A percentile compares a stretch with the other conserved stretches of the same genome.
Conservation (phyloP, 2,113 vertebrate genomes). For the Strix uralensis region DNA sequence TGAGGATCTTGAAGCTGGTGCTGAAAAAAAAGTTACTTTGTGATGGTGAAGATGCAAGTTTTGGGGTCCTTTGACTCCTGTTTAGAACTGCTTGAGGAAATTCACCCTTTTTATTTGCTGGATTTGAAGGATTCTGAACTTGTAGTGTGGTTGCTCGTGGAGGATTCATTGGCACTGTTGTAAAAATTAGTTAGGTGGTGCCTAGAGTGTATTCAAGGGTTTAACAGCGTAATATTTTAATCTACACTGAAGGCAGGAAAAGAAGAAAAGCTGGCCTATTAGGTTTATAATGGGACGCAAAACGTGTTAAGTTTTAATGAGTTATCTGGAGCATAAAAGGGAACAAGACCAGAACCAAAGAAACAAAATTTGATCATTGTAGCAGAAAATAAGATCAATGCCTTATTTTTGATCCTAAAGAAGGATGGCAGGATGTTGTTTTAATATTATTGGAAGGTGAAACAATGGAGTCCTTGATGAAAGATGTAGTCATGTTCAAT, state of each 20-base stretch:
- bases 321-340: background rate
- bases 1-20: background rate
- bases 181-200: background rate
- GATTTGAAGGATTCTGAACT: background rate
- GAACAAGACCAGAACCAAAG: background rate
- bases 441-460: background rate
- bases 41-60: background rate
- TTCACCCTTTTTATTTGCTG: background rate
- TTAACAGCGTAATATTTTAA: background rate
- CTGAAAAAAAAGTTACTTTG: background rate
- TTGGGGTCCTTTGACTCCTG: background rate
- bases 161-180: background rate
- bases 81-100: background rate
- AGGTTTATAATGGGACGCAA: background rate
- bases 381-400: background rate
- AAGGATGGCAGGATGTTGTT: background rate
- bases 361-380: background rate
- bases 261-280: background rate
- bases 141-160: background rate
- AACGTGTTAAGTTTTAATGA: background rate
- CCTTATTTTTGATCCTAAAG: background rate
- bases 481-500: background rate
- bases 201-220: background rate
- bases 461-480: background rate
- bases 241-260: background rate